These are phyloP conservation scores for Penaeus chinensis DNA, from an alignment of 1,140 invertebrate species.

Conservation along the genomic window DNA sequence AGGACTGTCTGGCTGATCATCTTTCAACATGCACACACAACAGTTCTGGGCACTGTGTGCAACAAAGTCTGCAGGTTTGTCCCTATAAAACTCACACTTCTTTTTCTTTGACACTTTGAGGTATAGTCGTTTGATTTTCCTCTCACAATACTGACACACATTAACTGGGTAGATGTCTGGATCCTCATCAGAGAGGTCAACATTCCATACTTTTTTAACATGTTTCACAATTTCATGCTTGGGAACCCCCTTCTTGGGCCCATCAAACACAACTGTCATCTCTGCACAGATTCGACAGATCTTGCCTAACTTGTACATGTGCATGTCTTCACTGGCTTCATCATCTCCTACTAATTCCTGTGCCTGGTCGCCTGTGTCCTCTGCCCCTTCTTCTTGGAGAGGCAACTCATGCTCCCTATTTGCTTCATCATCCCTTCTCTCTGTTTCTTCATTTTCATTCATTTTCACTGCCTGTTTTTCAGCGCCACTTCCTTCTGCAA, in stretches of 20 bases:
- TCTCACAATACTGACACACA: slow-evolving; percentile 45
- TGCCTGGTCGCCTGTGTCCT: too few relatives aligned
- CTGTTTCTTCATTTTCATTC: too few relatives aligned
- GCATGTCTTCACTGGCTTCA: slow-evolving; percentile 27
- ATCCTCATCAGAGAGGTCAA: slow-evolving; percentile 47
- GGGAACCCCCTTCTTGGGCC: slow-evolving; percentile 45
- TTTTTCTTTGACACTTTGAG: slow-evolving; percentile 48
- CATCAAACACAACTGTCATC: slow-evolving; percentile 51
- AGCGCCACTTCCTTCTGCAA: too few relatives aligned
- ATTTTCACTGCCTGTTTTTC: too few relatives aligned
- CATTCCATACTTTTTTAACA: slow-evolving; percentile 53
- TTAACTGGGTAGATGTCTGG: slow-evolving; percentile 41
- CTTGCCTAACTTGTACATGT: slow-evolving; percentile 43
- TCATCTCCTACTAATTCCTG: not conserved
- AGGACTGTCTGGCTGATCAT: not conserved
- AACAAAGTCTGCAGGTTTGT: slow-evolving; percentile 44
- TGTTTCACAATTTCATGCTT: slow-evolving; percentile 45
- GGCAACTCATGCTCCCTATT: too few relatives aligned
- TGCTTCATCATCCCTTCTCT: too few relatives aligned
- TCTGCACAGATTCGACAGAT: slow-evolving; percentile 50
- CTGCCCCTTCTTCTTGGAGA: too few relatives aligned
- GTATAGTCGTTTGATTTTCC: slow-evolving; percentile 53
- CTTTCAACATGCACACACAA: slow-evolving; percentile 38
- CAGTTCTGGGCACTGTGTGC: slow-evolving; percentile 39
- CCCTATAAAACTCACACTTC: slow-evolving; percentile 45